Percentiles rank a stretch among this genome's conserved stretches.
Evolutionary conservation across 2,888 invertebrate species (phyloP).

Genomic region (Hyposoter didymator): DNA sequence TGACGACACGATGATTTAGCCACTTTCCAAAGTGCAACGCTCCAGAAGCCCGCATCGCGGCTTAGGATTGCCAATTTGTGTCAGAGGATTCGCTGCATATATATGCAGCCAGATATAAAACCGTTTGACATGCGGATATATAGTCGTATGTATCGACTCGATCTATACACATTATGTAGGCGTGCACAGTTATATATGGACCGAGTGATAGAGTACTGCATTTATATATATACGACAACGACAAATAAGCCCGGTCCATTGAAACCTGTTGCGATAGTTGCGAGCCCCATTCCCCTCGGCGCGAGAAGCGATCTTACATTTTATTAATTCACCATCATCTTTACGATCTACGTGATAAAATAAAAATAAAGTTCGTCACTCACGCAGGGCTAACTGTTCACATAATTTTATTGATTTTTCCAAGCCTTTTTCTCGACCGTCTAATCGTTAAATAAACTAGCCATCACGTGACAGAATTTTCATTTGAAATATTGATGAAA

Average conservation of each 20-base stretch:
- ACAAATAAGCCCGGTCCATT: neutral
- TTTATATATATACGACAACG: neutral
- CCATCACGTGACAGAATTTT: neutral
- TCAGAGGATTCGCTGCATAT: slow-evolving; percentile 1
- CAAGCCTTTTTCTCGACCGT: neutral
- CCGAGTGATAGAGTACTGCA: neutral
- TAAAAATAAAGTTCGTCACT: neutral
- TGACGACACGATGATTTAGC: slow-evolving; percentile 22
- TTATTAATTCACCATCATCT: neutral
- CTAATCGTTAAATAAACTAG: neutral
- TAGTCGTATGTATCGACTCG: neutral
- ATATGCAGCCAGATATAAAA: neutral
- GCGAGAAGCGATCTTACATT: neutral
- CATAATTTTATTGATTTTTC: neutral
- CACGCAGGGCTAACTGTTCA: neutral
- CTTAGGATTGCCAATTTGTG: slow-evolving; percentile 31
- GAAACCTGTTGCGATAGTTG: slow-evolving; percentile 51
- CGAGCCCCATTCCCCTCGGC: neutral
- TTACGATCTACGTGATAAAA: neutral
- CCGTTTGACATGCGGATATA: neutral
- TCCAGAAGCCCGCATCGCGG: neutral
- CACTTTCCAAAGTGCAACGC: neutral
- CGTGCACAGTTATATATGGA: slow-evolving; percentile 13
- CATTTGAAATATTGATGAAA: neutral
- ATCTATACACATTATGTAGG: neutral